Evolutionary conservation across 2,113 vertebrate species (phyloP), one percentile per base, ranked within the genome.

Genomic region (Leptobrachium ailaonicum): DNA sequence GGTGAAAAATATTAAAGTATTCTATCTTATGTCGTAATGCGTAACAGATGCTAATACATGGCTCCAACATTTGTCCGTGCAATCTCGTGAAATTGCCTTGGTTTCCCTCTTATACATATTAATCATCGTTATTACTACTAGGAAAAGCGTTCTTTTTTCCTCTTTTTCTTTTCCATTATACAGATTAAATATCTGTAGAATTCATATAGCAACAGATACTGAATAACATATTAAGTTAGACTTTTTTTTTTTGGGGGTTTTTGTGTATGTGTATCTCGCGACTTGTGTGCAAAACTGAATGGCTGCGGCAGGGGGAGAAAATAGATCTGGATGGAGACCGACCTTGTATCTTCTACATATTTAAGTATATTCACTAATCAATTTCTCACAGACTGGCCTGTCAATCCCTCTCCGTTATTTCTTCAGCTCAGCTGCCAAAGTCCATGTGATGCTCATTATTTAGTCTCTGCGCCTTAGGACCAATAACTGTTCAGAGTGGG

Each of bases 341-440:
- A 14, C 66, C 12, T 62, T 56, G 42, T n/a, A 62, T 78, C 68
- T 71, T 71, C 58, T 78, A 78, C 67, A 77, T 77, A 70, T 77
- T 77, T 78, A 78, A 78, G 76, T 78, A 63, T 66, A 62, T 53
- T 41, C 42, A 50, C 67, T 71, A 71, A 77, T 77, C 76, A 77
- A 77, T 77, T 77, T 56, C 76, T 62, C 67, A 47, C 76, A 77
- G 67, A 66, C 56, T 62, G 68, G 54, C 75, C 50, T 73, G 32
- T 78, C 42, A 79, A 69, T 41, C 12, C 53, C 41, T 78, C 10
- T 68, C 54, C 50, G 32, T 86, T 56, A 77, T 77, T 54, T 77
- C 66, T 58, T 43, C 86, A 47, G 87, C 67, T 83, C 45, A 70
- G n/a, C 76, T 82, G 68, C 69, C 10, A 12, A 82, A 77, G 63